A percentile compares a stretch with the other conserved stretches of the same genome.
Conservation (phyloP, 2,113 vertebrate genomes). For the Triplophysa siluroides region DNA sequence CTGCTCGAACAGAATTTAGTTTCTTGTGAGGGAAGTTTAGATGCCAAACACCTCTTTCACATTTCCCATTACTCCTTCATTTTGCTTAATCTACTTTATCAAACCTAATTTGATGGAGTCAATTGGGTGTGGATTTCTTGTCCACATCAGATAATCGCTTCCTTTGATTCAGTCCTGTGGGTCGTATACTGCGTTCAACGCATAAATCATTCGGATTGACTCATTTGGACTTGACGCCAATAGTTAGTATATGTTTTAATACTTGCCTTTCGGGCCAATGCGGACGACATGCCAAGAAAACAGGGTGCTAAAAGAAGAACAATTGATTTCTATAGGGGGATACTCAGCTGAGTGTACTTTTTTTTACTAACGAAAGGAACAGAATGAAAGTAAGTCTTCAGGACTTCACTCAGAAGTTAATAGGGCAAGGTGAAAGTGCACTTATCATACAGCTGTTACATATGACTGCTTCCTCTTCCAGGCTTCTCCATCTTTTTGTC, state of each 20-base stretch:
- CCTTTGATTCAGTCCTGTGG: constrained; percentile 46
- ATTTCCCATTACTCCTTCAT: constrained; percentile 34
- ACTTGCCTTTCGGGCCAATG: background rate
- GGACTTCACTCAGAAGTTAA: constrained; percentile 32
- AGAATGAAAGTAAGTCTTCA: background rate
- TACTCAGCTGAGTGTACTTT: background rate
- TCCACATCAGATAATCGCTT: constrained; percentile 52
- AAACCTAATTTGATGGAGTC: constrained; percentile 53
- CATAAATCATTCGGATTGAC: constrained; percentile 35
- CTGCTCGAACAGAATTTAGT: background rate
- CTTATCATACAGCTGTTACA: constrained; percentile 38
- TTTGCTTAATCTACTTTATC: constrained; percentile 48
- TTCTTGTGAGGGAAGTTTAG: constrained; percentile 34
- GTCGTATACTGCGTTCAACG: constrained; percentile 15
- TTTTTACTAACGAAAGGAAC: too few species aligned
- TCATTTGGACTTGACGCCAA: constrained; percentile 19
- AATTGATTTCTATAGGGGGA: background rate
- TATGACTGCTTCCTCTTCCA: constrained; percentile 1
- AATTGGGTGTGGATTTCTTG: constrained; percentile 55
- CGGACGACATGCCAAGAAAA: constrained; percentile 11
- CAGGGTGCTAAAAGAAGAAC: background rate
- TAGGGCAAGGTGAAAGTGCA: constrained; percentile 50
- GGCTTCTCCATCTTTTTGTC: constrained; percentile 4
- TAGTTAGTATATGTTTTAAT: constrained; percentile 31
- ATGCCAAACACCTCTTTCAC: constrained; percentile 27